A percentile compares a stretch with the other conserved stretches of the same genome.
Evolutionary conservation across 1,140 invertebrate species (phyloP).

Genomic region (Sitodiplosis mosellana): DNA sequence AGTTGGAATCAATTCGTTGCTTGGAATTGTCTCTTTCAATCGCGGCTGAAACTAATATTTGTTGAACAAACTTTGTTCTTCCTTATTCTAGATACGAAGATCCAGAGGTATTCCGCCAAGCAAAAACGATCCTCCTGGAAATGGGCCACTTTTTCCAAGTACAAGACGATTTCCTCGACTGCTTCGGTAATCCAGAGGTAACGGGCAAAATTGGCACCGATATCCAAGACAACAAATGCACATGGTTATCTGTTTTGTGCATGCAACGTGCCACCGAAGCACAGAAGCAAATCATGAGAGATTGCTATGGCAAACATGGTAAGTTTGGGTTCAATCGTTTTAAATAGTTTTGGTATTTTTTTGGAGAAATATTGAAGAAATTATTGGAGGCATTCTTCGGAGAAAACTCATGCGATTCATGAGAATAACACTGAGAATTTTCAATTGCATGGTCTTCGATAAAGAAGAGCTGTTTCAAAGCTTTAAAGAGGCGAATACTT

Average conservation of each 20-base stretch:
- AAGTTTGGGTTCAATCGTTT: not conserved
- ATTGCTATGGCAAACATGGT: constrained; percentile 54
- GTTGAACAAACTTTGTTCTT: too few relatives aligned
- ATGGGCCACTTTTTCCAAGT: constrained; percentile 97
- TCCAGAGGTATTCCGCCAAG: constrained; percentile 61
- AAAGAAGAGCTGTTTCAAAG: too few relatives aligned
- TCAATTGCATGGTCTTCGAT: too few relatives aligned
- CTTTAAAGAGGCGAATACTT: too few relatives aligned
- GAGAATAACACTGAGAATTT: too few relatives aligned
- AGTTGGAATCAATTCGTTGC: too few relatives aligned
- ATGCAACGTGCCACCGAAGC: constrained; percentile 53
- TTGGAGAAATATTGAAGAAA: not conserved
- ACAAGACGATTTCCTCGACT: constrained; percentile 89
- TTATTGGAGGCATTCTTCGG: not conserved
- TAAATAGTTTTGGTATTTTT: too few relatives aligned
- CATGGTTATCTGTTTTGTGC: constrained; percentile 83
- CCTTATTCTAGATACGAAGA: constrained; percentile 44
- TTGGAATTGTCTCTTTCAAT: too few relatives aligned
- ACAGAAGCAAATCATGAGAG: constrained; percentile 58
- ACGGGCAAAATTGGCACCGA: constrained; percentile 85
- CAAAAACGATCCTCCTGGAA: constrained; percentile 72
- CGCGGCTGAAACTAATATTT: too few relatives aligned
- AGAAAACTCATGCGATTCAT: too few relatives aligned
- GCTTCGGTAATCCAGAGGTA: constrained; percentile 66
- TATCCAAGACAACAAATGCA: constrained; percentile 89